Evolutionary conservation across 2,113 vertebrate genomes (phyloP).

Genomic region (Pongo abelii): DNA sequence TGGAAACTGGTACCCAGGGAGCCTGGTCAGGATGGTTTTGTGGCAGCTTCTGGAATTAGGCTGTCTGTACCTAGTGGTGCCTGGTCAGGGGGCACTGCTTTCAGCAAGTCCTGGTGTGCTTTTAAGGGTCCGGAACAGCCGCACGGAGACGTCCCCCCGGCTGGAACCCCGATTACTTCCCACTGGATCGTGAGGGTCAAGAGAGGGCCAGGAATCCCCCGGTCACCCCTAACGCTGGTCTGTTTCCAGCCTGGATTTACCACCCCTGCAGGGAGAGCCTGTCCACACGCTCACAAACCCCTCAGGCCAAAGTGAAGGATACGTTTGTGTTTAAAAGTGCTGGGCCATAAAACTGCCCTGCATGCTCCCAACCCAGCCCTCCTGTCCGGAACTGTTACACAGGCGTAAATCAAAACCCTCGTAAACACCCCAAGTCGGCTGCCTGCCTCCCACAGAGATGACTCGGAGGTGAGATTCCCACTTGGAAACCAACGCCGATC

Average conservation of each 20-base stretch:
- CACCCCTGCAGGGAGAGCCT: not conserved
- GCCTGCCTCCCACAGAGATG: not conserved
- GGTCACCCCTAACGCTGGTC: not conserved
- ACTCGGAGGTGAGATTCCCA: slow-evolving; percentile 42
- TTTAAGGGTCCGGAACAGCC: no score
- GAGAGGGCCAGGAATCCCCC: not conserved
- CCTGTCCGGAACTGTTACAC: not conserved
- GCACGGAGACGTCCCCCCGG: accelerated
- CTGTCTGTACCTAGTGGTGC: accelerated
- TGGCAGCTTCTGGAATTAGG: not conserved
- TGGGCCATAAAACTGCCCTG: not conserved
- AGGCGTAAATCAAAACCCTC: slow-evolving; percentile 60
- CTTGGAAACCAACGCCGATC: not conserved
- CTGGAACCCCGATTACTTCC: not conserved
- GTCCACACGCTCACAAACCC: accelerated
- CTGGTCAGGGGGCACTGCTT: not conserved
- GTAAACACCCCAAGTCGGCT: not conserved
- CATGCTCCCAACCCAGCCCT: not conserved
- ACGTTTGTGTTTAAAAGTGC: not conserved
- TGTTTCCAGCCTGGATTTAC: not conserved
- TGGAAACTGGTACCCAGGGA: accelerated
- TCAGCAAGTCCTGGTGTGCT: not conserved
- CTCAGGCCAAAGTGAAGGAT: not conserved
- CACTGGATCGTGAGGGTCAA: not conserved
- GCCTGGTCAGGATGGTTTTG: accelerated